Percentiles rank a stretch among this genome's conserved stretches.
phyloP scores from a whole-genome alignment of 1,140 invertebrate genomes.

The Procambarus virginalis region DNA sequence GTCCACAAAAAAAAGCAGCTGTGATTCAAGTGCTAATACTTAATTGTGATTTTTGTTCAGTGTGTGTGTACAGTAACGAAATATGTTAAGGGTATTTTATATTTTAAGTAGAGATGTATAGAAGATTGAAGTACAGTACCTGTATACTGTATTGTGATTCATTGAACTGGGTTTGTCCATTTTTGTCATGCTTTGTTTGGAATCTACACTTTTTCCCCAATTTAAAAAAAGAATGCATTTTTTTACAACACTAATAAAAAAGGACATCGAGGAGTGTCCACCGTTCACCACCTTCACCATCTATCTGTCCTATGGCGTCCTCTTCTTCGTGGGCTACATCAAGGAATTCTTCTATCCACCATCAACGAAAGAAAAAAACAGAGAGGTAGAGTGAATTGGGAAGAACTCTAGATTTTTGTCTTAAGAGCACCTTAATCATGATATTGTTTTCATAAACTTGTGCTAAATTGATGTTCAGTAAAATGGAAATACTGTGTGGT shows the following conservation, averaged over 20 bases:
- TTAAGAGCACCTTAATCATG: conserved; percentile 5
- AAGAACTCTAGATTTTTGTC: conserved; percentile 13
- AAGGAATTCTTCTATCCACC: conserved; percentile 84
- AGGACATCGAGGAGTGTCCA: conserved; percentile 84
- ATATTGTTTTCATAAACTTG: not conserved
- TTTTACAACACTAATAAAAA: conserved; percentile 44
- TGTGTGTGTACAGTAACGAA: not conserved
- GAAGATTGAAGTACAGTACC: too few relatives aligned
- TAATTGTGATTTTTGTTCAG: not conserved
- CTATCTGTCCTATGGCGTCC: conserved; percentile 90
- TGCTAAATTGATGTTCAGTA: too few relatives aligned
- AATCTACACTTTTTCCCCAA: conserved; percentile 27
- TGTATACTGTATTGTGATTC: not conserved
- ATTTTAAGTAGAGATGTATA: not conserved
- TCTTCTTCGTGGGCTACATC: conserved; percentile 89
- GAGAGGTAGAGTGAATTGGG: conserved; percentile 78
- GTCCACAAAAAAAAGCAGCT: not conserved
- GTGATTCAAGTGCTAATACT: not conserved
- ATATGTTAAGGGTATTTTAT: not conserved
- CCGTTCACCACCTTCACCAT: conserved; percentile 88
- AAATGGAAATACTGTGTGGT: too few relatives aligned
- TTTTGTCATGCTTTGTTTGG: conserved; percentile 39
- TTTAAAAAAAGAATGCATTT: conserved; percentile 23
- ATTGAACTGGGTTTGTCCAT: conserved; percentile 30
- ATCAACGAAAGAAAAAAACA: conserved; percentile 80